Evolutionary conservation across 2,888 invertebrate species (phyloP), one percentile per base, ranked within the genome.

Genomic region (Alloplasta piceator): DNA sequence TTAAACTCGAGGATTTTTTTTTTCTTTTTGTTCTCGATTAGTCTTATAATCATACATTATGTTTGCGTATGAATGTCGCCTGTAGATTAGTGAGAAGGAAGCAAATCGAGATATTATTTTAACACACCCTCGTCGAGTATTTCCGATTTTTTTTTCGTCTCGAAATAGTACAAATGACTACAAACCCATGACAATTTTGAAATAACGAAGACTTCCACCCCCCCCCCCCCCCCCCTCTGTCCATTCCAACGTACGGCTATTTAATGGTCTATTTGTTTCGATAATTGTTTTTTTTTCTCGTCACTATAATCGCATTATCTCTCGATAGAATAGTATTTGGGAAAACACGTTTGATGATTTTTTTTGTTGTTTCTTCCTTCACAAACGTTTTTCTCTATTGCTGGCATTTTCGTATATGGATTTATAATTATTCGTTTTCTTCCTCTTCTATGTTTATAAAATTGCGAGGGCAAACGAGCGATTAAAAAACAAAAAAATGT

Each of bases 181-280:
- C 64, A 55, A 55, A 64, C 55, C 77, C 81, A 81, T 78, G 81
- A 81, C 73, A 64, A 38, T 52, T 38, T 68, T 73, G 64, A 52
- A 66, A 60, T 64, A 60, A 38, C 6, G 1, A 58, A 63, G 4
- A n/a, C 46, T 41, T 16, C 48, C 48, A 38, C n/a, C 36, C 14
- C 39, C 38, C 36, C 36, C 38, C n/a, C 48, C 48, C 12, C n/a
- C 36, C 14, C 39, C 38, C 36, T 12, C 38, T 55, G 43, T n/a
- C n/a, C 46, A 12, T 46, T 58, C 38, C 38, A 5, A 16, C 50
- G 12, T 52, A 66, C 50, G n/a, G 6, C 46, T 48, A n/a, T n/a
- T 58, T 16, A 63, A 68, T 55, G 39, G 12, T 67, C 43, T 14
- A 7, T 67, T 10, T 39, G 75, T 61, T 10, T 60, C 58, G 10